Evolutionary conservation across 2,113 vertebrate genomes (phyloP).

Genomic region (Ceuthmochares aereus): DNA sequence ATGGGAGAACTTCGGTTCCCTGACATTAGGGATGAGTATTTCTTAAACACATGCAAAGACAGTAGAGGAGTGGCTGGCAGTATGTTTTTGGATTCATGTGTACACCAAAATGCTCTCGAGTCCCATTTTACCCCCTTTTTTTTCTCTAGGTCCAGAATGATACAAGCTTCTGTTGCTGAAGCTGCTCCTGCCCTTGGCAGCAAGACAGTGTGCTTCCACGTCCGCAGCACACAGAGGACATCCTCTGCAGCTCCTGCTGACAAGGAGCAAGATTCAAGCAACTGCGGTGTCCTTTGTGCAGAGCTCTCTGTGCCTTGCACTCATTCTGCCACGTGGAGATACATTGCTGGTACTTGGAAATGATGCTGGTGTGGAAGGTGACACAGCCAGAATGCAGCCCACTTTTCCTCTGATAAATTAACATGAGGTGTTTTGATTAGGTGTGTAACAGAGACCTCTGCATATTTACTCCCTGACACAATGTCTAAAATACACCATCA

Average conservation of each 20-base stretch:
- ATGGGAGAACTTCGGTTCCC: not conserved
- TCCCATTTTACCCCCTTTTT: not conserved
- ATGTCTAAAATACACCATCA: not conserved
- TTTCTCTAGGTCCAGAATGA: not conserved
- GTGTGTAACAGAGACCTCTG: constrained; percentile 51
- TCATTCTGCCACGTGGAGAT: not conserved
- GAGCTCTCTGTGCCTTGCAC: not conserved
- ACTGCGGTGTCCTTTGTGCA: not conserved
- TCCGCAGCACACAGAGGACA: not conserved
- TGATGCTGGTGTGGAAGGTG: not conserved
- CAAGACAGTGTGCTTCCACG: not conserved
- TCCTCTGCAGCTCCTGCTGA: not conserved
- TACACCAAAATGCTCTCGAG: not conserved
- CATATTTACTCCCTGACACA: not conserved
- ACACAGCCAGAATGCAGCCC: not conserved
- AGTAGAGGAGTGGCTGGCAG: not conserved
- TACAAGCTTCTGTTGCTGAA: not conserved
- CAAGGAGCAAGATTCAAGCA: not conserved
- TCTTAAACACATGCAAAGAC: not conserved
- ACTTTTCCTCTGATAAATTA: not conserved
- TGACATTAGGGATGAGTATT: not conserved
- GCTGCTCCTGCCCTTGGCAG: not conserved
- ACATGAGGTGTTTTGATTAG: not conserved
- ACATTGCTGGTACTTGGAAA: not conserved
- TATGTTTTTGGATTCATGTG: not conserved